Evolutionary conservation across 2,797 vertebrate species (phyloP), one percentile per base, ranked within the genome.

Genomic region (Synanceia verrucosa): DNA sequence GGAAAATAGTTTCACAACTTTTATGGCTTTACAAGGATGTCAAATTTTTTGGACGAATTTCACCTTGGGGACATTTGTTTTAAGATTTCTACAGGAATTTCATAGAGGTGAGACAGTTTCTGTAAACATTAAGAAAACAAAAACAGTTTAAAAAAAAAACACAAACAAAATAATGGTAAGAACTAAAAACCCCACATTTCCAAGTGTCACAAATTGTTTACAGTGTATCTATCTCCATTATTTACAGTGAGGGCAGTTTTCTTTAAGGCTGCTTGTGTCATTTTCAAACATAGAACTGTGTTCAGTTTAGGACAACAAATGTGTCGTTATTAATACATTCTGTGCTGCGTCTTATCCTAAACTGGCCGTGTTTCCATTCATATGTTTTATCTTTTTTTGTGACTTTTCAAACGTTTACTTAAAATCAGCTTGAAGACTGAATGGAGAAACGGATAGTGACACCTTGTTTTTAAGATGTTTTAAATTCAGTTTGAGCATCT

Each of bases 91-190:
- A 78, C 78, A 84, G 31, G 12, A 41, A 19, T 53, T 33, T 46
- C 0, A 36, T 18, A 10, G 12, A 37, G 21, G 5, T 1, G 10
- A 62, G 29, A 53, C 9, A 41, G 10, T 39, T 73, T 82, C 34
- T 85, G 84, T 86, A 89, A 89, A 90, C 82, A 78, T 51, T 1
- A 76, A 44, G n/a, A 62, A 68, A 50, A 64, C 3, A 19, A 33
- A 6, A 47, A 0, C 69, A 58, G 11, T 57, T 14, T 6, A 2
- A 28, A 72, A 82, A 70, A 66, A 16, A 66, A 44, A n/a, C n/a
- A n/a, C n/a, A n/a, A n/a, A n/a, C n/a, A n/a, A 19, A 73, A 71
- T 73, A 69, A 77, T 9, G 13, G 60, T 21, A 63, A 69, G 36
- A 62, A 66, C 69, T 44, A 65, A 75, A 82, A 76, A 52, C 76